Conservation (phyloP, 2,888 invertebrate species). For the Euphydryas editha region DNA sequence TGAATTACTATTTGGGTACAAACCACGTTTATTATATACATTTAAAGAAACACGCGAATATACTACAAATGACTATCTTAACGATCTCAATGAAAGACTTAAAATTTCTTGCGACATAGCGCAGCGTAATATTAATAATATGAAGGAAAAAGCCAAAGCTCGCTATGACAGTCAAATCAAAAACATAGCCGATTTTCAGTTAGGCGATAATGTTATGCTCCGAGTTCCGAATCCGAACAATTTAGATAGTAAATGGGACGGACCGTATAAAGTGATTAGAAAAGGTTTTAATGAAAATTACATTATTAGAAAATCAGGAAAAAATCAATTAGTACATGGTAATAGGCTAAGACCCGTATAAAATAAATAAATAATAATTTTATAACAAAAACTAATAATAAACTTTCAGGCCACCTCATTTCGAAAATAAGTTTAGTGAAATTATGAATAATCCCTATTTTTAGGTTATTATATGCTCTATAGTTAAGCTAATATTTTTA, state of each 20-base stretch:
- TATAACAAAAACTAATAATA: too few relatives aligned
- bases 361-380: too few relatives aligned
- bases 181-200: conserved; percentile 44
- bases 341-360: conserved; percentile 33
- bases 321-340: conserved; percentile 39
- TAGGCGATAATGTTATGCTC: conserved; percentile 38
- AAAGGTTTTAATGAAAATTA: conserved; percentile 44
- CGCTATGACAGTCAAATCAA: conserved; percentile 48
- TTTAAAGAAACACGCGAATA: conserved; percentile 45
- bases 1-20: conserved; percentile 45
- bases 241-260: conserved; percentile 52
- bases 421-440: too few relatives aligned
- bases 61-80: conserved; percentile 46
- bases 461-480: too few relatives aligned
- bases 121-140: too few relatives aligned
- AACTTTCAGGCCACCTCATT: too few relatives aligned
- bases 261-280: conserved; percentile 45
- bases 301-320: conserved; percentile 34
- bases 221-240: conserved; percentile 49
- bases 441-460: too few relatives aligned
- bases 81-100: conserved; percentile 49
- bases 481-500: too few relatives aligned
- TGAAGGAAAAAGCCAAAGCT: conserved; percentile 52
- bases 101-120: conserved; percentile 45
- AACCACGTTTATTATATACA: conserved; percentile 48